Evolutionary conservation across 23 tunicate genomes (phyloP).

Genomic region (Botrylloides violaceus): DNA sequence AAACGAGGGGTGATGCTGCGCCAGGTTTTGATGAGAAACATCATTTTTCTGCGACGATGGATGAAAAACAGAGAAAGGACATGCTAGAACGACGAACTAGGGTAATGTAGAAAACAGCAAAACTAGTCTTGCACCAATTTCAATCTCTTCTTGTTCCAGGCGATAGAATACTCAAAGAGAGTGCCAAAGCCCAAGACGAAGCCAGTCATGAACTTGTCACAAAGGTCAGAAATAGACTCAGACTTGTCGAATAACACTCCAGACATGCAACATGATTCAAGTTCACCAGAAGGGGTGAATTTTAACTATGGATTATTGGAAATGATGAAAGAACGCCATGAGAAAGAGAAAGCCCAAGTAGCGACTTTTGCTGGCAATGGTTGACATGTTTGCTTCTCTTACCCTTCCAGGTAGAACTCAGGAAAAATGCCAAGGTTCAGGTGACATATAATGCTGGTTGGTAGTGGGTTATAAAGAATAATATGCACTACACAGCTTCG

Average conservation of each 20-base stretch:
- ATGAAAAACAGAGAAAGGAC: slow-evolving; percentile 12
- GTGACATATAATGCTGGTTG: too few species aligned
- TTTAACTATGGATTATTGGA: slow-evolving; percentile 49
- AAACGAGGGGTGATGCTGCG: background rate
- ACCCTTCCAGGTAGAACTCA: too few species aligned
- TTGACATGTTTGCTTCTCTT: too few species aligned
- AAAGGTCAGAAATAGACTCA: background rate
- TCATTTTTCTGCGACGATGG: slow-evolving; percentile 26
- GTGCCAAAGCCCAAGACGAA: slow-evolving; percentile 63
- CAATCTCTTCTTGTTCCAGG: slow-evolving; percentile 24
- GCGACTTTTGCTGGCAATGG: slow-evolving; percentile 45
- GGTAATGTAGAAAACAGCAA: too few species aligned
- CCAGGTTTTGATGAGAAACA: background rate
- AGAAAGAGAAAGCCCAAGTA: slow-evolving; percentile 65
- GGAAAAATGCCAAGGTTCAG: too few species aligned
- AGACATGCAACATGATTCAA: background rate
- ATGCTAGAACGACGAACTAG: slow-evolving; percentile 6
- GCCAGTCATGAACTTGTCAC: background rate
- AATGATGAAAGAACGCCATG: slow-evolving; percentile 67
- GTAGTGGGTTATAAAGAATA: too few species aligned
- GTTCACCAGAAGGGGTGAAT: slow-evolving; percentile 5
- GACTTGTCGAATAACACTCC: background rate
- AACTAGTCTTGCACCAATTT: too few species aligned
- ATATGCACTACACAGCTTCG: too few species aligned
- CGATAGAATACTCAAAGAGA: slow-evolving; percentile 61